Evolutionary conservation across 2,888 invertebrate genomes (phyloP), one percentile per base, ranked within the genome.

Genomic region (Nomada lathburiana): DNA sequence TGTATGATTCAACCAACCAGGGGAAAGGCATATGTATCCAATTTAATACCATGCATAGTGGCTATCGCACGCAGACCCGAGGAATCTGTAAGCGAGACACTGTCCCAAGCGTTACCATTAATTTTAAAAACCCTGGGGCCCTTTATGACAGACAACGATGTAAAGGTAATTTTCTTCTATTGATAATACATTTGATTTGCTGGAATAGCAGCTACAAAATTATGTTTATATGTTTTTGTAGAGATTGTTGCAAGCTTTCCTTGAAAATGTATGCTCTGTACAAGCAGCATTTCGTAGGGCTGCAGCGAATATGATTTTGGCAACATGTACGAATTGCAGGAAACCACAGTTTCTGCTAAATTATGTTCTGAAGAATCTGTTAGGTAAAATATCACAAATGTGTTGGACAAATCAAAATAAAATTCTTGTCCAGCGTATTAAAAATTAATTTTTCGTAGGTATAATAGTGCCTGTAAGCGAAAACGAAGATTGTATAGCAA

Each of bases 251-350:
- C 95, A 95, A 91, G 94, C 95, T 60, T 96, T 96, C 91, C 94
- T 96, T 82, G 94, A 94, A 69, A 96, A 96, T 92, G 91, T 96
- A 68, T 94, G 94, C 53, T 95, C 95, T 18, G 74, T 88, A 47
- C 92, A 92, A 84, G 96, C 98, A 5, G 96, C 97, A 2, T 96
- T 98, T 80, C 95, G 98, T 79, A 95, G 99, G 84, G 97, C 97
- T 36, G 96, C 98, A 47, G 96, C 98, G 0, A 96, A 95, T 70
- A 97, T 97, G 93, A 96, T 98, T 76, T 96, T 98, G 55, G 96
- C 96, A 79, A 95, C 98, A 74, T 98, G 98, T 94, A 95, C 97
- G 80, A 96, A 98, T 94, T 96, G 96, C 83, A 95, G 97, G 72
- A 97, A 97, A 92, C 94, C 94, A 71, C 93, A 94, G 62, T 94